Evolutionary conservation across 1,140 invertebrate genomes (phyloP).

Genomic region (Lethocerus indicus): DNA sequence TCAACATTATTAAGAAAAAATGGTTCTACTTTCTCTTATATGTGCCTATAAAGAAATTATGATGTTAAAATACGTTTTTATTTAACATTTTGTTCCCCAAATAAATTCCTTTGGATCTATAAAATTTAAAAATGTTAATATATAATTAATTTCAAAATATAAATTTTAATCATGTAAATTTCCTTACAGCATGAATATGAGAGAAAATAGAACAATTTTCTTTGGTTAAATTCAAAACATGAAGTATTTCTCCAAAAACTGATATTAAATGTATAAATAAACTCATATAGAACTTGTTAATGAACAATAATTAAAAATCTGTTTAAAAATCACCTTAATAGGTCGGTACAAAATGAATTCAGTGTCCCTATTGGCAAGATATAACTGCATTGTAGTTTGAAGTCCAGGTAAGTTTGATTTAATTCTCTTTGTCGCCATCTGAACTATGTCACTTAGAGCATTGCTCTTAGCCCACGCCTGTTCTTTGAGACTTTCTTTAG

Average conservation of each 20-base stretch:
- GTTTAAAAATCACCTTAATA: constrained; percentile 48
- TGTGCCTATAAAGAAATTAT: not conserved
- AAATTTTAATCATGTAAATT: not conserved
- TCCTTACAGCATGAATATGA: not conserved
- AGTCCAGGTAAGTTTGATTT: constrained; percentile 62
- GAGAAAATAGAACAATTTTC: not conserved
- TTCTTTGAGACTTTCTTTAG: constrained; percentile 9
- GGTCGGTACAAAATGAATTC: constrained; percentile 90
- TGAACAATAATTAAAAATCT: not conserved
- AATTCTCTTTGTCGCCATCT: constrained; percentile 49
- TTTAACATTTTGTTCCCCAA: not conserved
- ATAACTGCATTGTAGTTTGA: constrained; percentile 80
- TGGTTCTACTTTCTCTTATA: not conserved
- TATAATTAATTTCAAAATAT: no score
- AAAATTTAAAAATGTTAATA: no score
- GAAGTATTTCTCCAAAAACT: not conserved
- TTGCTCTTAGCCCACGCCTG: constrained; percentile 9
- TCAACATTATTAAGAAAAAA: not conserved
- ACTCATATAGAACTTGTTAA: not conserved
- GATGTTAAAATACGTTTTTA: not conserved
- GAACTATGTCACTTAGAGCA: constrained; percentile 22
- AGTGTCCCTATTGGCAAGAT: constrained; percentile 90
- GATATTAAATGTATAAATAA: not conserved
- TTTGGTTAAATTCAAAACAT: not conserved
- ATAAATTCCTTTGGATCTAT: no score